Percentiles rank a stretch among this genome's conserved stretches.
Evolutionary conservation across 2,888 invertebrate genomes (phyloP).

Genomic region (Masnerella sp.): DNA sequence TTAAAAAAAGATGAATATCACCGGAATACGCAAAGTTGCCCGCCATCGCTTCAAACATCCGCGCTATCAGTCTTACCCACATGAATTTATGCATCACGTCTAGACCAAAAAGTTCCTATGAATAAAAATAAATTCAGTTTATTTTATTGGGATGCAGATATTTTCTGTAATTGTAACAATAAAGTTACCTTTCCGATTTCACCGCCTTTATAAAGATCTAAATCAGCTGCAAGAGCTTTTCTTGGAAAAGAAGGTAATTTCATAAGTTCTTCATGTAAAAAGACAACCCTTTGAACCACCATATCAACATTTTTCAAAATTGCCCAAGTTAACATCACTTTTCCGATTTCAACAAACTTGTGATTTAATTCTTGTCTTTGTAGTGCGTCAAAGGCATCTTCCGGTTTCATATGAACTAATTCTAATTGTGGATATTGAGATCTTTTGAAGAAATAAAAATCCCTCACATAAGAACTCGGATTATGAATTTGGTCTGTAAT

Average conservation of each 20-base stretch:
- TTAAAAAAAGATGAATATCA: constrained; percentile 97
- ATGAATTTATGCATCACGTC: constrained; percentile 99
- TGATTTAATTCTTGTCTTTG: constrained; percentile 93
- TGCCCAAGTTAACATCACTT: constrained; percentile 94
- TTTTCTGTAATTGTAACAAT: too few relatives aligned
- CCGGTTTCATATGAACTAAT: constrained; percentile 94
- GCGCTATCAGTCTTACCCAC: constrained; percentile 97
- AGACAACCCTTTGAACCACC: constrained; percentile 98
- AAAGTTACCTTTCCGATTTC: constrained; percentile 92
- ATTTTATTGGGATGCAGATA: not conserved
- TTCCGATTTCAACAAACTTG: constrained; percentile 98
- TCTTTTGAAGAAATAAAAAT: constrained; percentile 89
- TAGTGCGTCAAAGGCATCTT: constrained; percentile 92
- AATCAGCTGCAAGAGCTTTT: constrained; percentile 97
- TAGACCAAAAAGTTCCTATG: constrained; percentile 91
- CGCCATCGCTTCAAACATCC: constrained; percentile 99
- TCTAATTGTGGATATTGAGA: constrained; percentile 98
- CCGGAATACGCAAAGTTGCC: constrained; percentile 98
- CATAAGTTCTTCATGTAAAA: constrained; percentile 98
- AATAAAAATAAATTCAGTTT: constrained; percentile 47
- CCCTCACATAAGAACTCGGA: constrained; percentile 95
- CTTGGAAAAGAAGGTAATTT: constrained; percentile 98
- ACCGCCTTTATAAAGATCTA: constrained; percentile 93
- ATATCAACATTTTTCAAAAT: constrained; percentile 94
- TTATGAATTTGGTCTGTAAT: constrained; percentile 95